Base-by-base conservation (phyloP, 2,113 vertebrate species). In the Alexandromys fortis region DNA sequence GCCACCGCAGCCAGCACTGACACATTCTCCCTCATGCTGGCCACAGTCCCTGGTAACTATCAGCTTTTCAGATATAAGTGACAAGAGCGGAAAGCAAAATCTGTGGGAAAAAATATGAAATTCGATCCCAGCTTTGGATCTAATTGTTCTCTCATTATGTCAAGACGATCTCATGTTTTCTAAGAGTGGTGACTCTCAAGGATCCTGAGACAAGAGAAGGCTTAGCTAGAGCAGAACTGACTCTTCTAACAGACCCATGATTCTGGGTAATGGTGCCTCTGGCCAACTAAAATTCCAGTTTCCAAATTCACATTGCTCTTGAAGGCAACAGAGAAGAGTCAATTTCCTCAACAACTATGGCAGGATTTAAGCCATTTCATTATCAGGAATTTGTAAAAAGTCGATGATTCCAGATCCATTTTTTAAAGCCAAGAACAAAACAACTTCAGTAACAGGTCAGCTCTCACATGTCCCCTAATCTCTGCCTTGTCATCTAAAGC, bases 161-260 rank as follows among this genome's bases (percentile, higher is more conserved):
- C 83, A 95, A 96, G 75, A 97, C 94, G 95, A 97, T 90, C 96
- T 97, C 97, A 94, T 96, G 87, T 42, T 97, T 96, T 96, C 92
- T 92, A 86, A 92, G 78, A 21, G 70, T 94, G 86, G 91, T 90
- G 91, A 92, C 77, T 93, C 83, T 97, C 95, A 95, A 73, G 96
- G 94, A 94, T 94, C 92, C 65, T 22, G 85, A 95, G 47, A 88
- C 70, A 47, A 47, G 72, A 96, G 22, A 82, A 63, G 19, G 12
- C 63, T 96, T 93, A 70, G 38, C 14, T 49, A 94, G 35, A 55
- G 72, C 16, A 92, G 42, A 83, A 76, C 1, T 38, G 82, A 88
- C 33, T 86, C 94, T 96, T 92, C 86, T 93, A 65, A 95, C 38
- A 91, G 87, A 75, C 63, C 24, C 14, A 13, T 13, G 58, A 47